Percentiles rank a stretch among this genome's conserved stretches.
Conservation (phyloP, 2,113 vertebrate genomes). For the Panthera leo region DNA sequence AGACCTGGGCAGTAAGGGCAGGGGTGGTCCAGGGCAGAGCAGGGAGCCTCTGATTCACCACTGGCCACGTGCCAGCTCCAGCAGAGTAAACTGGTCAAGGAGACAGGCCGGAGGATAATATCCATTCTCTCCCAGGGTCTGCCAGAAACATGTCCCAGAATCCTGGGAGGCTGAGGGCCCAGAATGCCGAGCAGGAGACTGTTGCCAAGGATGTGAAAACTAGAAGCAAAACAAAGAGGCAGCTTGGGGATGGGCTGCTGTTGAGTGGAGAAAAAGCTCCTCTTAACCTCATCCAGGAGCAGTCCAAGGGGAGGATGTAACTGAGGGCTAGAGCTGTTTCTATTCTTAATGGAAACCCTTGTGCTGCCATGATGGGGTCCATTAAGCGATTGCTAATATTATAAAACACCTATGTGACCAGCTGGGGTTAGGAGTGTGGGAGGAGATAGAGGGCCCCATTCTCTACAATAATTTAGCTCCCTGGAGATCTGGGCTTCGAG, state of each 20-base stretch:
- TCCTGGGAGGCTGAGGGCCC: background rate
- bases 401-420: background rate
- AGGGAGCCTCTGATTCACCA: background rate
- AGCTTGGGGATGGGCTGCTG: background rate
- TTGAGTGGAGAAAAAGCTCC: background rate
- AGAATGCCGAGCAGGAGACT: background rate
- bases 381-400: background rate
- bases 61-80: background rate
- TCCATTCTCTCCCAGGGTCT: background rate
- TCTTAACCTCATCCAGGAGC: background rate
- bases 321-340: background rate
- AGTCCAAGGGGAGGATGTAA: background rate
- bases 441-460: background rate
- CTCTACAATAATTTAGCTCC: background rate
- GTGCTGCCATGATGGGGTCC: background rate
- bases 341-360: background rate
- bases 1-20: background rate
- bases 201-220: slow-evolving; percentile 55
- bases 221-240: slow-evolving; percentile 55
- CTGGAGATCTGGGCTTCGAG: background rate
- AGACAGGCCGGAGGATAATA: background rate
- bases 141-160: slow-evolving; percentile 53
- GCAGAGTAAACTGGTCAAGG: background rate
- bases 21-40: background rate
- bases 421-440: background rate